Conservation (phyloP, 2,888 invertebrate species). For the Cepaea hortensis region DNA sequence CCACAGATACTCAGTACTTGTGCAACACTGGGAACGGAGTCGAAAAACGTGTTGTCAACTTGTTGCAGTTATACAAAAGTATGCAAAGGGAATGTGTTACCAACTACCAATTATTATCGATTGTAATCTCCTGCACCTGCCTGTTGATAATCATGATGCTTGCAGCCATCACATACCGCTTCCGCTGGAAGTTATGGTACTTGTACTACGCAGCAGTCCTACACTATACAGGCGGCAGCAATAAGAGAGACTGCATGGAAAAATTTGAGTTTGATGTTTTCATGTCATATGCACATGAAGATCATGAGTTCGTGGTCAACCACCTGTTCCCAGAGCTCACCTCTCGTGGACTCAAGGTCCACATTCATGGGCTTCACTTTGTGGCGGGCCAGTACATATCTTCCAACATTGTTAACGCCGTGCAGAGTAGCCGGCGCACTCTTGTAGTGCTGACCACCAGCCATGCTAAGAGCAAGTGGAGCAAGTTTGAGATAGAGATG, state of each 20-base stretch:
- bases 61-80: neutral
- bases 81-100: conserved; percentile 14
- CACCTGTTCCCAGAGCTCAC: conserved; percentile 2
- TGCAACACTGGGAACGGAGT: conserved; percentile 19
- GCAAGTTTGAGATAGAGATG: conserved; percentile 50
- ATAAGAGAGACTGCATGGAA: neutral
- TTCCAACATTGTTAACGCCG: conserved; percentile 44
- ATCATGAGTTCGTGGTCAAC: conserved; percentile 37
- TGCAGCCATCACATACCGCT: conserved; percentile 32
- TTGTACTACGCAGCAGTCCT: conserved; percentile 40
- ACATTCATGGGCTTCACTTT: conserved; percentile 43
- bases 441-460: conserved; percentile 42
- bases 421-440: conserved; percentile 42
- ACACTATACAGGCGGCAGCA: neutral
- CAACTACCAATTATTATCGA: conserved; percentile 10
- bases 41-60: neutral
- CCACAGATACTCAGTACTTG: neutral
- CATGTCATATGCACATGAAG: conserved; percentile 44
- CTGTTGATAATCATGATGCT: conserved; percentile 5
- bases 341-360: conserved; percentile 19
- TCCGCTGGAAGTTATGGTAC: conserved; percentile 45
- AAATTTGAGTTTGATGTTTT: conserved; percentile 45
- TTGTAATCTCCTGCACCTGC: neutral
- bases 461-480: conserved; percentile 43
- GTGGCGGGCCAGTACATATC: conserved; percentile 40